Evolutionary conservation across 1,140 invertebrate genomes (phyloP).

Genomic region (Formica exsecta): DNA sequence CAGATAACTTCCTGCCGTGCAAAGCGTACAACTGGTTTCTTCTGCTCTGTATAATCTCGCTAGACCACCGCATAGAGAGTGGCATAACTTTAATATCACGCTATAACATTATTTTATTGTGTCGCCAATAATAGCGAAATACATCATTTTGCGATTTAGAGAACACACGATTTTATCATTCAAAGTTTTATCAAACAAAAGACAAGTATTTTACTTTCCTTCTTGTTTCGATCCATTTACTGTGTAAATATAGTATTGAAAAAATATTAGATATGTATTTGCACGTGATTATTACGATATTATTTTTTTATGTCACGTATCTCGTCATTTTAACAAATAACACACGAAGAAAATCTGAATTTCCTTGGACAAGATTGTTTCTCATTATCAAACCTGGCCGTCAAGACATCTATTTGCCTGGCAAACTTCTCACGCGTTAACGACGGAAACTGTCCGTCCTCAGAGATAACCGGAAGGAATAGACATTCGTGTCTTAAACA

Average conservation of each 20-base stretch:
- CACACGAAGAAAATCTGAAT: neutral
- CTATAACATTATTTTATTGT: neutral
- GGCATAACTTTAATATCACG: slow-evolving; percentile 17
- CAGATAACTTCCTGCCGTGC: slow-evolving; percentile 78
- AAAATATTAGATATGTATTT: neutral
- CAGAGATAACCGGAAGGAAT: slow-evolving; percentile 69
- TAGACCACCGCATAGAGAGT: slow-evolving; percentile 7
- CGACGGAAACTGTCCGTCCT: slow-evolving; percentile 45
- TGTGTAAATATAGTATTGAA: neutral
- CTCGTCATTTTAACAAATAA: neutral
- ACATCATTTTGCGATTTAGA: slow-evolving; percentile 3
- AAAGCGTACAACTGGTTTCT: slow-evolving; percentile 34
- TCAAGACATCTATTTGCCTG: slow-evolving; percentile 23
- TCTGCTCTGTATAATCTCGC: neutral
- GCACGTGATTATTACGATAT: neutral
- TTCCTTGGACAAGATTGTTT: neutral
- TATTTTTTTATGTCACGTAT: neutral
- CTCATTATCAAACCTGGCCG: slow-evolving; percentile 57
- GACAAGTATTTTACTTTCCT: neutral
- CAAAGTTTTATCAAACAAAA: neutral
- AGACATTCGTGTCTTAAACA: slow-evolving; percentile 49
- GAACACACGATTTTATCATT: neutral
- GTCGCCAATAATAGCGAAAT: neutral
- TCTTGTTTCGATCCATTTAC: neutral
- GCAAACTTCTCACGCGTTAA: neutral